Evolutionary conservation across 2,888 invertebrate species (phyloP), one percentile per base, ranked within the genome.

Genomic region (Acronicta leporina): DNA sequence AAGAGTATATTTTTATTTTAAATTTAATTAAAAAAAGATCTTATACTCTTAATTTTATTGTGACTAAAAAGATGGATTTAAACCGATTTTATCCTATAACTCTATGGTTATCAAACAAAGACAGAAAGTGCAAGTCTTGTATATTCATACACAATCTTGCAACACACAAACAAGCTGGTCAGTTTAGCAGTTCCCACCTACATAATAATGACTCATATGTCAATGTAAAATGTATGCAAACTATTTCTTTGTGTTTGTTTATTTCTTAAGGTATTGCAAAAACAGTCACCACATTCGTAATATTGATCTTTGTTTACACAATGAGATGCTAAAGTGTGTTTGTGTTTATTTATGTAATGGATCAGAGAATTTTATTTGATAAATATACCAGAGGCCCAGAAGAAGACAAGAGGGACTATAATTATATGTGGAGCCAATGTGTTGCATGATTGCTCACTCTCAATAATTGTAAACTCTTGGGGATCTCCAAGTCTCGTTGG

Each of bases 221-320:
- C 72, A 74, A 54, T 62, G 52, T 50, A 50, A 44, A 51, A 55
- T 56, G 50, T 60, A 61, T 73, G 63, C 53, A 38, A 64, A 60
- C 54, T 63, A 76, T 78, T 75, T 75, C 79, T 67, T 75, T 77
- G 70, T 73, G 40, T 70, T 56, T 75, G 52, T 75, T 71, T 75
- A 75, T 77, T 75, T 77, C 67, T 67, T 48, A 64, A 66, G 42
- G 35, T 44, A 53, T 61, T 68, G 73, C 73, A 68, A 57, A 44
- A 49, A 60, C 51, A 70, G 49, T 50, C 51, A 45, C 49, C 11
- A 38, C 16, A 54, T 41, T 51, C 35, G 51, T 33, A 52, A 72
- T 10, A 33, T 51, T 25, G n/a, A 25, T 35, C 4, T 45, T 15
- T 30, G 46, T 46, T 30, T 44, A 44, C n/a, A 25, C 11, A 44